Conservation (phyloP, 2,797 vertebrate species). For the Sphaeramia orbicularis region DNA sequence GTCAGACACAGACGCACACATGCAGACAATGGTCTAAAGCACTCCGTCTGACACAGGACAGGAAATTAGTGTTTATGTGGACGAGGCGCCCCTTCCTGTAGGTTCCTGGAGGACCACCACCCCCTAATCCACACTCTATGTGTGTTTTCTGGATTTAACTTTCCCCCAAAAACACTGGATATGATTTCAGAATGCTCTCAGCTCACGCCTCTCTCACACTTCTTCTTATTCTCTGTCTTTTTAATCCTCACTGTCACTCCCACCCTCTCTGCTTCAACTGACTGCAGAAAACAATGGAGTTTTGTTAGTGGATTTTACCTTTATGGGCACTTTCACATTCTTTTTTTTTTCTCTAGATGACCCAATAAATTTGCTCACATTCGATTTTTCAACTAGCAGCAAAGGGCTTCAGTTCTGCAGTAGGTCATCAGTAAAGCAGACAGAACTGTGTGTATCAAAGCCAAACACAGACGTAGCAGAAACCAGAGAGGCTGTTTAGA, state of each 20-base stretch:
- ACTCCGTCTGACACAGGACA: conserved; percentile 66
- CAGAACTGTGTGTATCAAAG: conserved; percentile 61
- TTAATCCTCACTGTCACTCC: conserved; percentile 35
- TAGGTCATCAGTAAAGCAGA: conserved; percentile 57
- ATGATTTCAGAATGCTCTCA: conserved; percentile 38
- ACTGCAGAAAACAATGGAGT: conserved; percentile 63
- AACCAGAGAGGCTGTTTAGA: conserved; percentile 71
- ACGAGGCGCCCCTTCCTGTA: conserved; percentile 87
- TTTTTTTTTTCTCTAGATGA: conserved; percentile 38
- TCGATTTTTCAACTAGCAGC: conserved; percentile 51
- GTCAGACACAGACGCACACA: conserved; percentile 27
- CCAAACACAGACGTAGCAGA: conserved; percentile 66
- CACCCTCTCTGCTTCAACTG: conserved; percentile 43
- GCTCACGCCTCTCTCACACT: conserved; percentile 38
- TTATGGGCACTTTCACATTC: conserved; percentile 32
- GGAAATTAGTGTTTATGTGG: conserved; percentile 88
- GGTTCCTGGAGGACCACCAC: conserved; percentile 40
- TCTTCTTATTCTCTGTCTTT: conserved; percentile 31
- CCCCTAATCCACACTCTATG: conserved; percentile 39
- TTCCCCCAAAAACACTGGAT: conserved; percentile 42
- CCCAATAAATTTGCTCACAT: conserved; percentile 48
- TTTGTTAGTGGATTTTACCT: conserved; percentile 60
- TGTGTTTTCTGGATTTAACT: conserved; percentile 54
- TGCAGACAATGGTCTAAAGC: conserved; percentile 57
- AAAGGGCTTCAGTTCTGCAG: conserved; percentile 44